Evolutionary conservation across 2,113 vertebrate genomes (phyloP).

Genomic region (Illadopsis cleaveri): DNA sequence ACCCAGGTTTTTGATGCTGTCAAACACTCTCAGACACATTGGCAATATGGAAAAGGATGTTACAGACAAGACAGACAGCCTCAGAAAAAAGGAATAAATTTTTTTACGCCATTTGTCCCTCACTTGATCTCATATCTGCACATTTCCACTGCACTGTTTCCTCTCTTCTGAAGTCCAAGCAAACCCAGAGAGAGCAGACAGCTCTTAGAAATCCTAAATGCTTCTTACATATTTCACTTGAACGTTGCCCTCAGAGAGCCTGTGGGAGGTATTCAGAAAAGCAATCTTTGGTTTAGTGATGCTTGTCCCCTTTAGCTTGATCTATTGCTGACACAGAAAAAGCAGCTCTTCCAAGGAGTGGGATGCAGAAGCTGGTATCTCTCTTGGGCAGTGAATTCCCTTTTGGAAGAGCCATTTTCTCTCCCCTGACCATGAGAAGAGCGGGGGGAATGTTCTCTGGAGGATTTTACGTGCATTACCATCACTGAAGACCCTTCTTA

Average conservation of each 20-base stretch:
- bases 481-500: background rate
- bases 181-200: background rate
- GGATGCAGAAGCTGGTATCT: background rate
- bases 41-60: background rate
- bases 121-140: background rate
- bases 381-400: background rate
- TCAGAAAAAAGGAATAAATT: background rate
- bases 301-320: background rate
- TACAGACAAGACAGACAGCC: background rate
- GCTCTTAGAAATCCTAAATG: background rate
- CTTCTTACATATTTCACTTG: slow-evolving; percentile 21
- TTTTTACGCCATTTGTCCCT: background rate
- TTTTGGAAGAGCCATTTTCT: background rate
- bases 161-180: background rate
- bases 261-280: slow-evolving; percentile 12
- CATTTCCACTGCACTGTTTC: background rate
- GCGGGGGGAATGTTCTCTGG: background rate
- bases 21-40: background rate
- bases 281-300: background rate
- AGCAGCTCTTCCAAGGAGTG: background rate
- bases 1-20: background rate
- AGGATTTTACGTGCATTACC: background rate
- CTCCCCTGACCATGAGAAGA: accelerated
- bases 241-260: background rate
- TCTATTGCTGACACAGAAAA: background rate